Percentiles rank a stretch among this genome's conserved stretches.
phyloP scores from a whole-genome alignment of 2,888 invertebrate genomes.

The Ethmia dodecea region DNA sequence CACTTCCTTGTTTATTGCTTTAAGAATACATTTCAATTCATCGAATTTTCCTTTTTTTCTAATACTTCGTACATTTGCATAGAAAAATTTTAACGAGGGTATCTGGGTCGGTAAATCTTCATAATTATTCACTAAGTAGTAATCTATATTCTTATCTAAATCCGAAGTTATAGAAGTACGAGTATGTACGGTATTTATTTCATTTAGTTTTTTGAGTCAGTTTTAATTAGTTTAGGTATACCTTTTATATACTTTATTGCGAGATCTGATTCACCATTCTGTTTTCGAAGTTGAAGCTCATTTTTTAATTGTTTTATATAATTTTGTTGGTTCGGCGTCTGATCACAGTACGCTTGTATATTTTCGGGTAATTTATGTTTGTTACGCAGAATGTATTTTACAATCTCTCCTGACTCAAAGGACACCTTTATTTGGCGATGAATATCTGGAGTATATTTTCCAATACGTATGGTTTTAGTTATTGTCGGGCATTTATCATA shows the following conservation, averaged over 20 bases:
- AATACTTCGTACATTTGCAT: constrained; percentile 23
- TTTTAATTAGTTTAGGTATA: neutral
- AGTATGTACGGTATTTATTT: neutral
- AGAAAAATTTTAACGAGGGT: constrained; percentile 20
- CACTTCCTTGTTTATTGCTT: constrained; percentile 6
- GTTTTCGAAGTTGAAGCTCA: neutral
- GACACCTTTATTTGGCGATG: neutral
- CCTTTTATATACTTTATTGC: neutral
- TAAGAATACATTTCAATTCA: constrained; percentile 19
- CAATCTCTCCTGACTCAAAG: neutral
- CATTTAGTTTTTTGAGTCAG: neutral
- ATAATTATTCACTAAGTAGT: constrained; percentile 17
- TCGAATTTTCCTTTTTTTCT: constrained; percentile 19
- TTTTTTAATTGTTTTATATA: neutral
- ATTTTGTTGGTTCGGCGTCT: neutral
- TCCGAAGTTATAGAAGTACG: neutral
- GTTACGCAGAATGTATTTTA: neutral
- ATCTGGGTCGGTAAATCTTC: constrained; percentile 14
- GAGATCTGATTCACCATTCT: neutral
- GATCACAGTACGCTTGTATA: neutral
- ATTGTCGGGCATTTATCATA: neutral
- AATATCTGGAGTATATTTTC: neutral
- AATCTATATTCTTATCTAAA: constrained; percentile 7
- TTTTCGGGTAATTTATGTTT: neutral
- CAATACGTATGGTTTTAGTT: neutral